Conservation (phyloP, 2,888 invertebrate genomes). For the Drosophila barbarae region DNA sequence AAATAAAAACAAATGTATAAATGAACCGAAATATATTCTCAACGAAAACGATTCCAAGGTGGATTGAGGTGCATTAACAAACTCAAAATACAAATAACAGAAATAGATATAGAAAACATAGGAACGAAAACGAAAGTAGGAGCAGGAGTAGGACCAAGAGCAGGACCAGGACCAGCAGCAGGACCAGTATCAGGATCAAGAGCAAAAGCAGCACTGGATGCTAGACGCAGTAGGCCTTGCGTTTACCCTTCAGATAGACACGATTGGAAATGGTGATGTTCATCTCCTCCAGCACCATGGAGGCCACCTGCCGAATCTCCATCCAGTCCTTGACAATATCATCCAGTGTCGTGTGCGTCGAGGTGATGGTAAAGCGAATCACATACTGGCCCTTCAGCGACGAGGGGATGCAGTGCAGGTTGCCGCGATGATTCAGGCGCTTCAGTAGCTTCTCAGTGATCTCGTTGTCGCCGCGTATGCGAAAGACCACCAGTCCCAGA, state of each 20-base stretch:
- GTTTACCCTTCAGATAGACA: conserved; percentile 87
- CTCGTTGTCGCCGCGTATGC: conserved; percentile 91
- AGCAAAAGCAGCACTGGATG: neutral
- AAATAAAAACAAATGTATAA: neutral
- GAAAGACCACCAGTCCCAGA: conserved; percentile 93
- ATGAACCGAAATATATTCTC: neutral
- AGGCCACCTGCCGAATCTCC: conserved; percentile 88
- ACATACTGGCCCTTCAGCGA: conserved; percentile 94
- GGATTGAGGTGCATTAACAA: conserved; percentile 53
- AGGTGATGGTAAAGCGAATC: conserved; percentile 94
- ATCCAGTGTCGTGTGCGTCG: conserved; percentile 89
- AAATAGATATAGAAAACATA: too few species aligned
- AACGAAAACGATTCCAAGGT: conserved; percentile 29
- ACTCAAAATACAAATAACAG: conserved; percentile 21
- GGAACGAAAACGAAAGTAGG: conserved; percentile 7
- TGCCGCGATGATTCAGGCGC: conserved; percentile 91
- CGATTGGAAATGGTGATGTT: conserved; percentile 82
- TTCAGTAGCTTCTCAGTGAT: conserved; percentile 93
- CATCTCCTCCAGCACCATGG: conserved; percentile 85
- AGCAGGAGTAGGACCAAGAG: conserved; percentile 6
- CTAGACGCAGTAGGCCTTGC: conserved; percentile 46
- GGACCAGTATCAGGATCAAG: neutral
- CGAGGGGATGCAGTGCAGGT: conserved; percentile 96
- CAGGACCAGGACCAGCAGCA: neutral
- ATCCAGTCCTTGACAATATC: conserved; percentile 92